A percentile compares a stretch with the other conserved stretches of the same genome.
Evolutionary conservation across 1,140 invertebrate species (phyloP).

Genomic region (Euglossa dilemma): DNA sequence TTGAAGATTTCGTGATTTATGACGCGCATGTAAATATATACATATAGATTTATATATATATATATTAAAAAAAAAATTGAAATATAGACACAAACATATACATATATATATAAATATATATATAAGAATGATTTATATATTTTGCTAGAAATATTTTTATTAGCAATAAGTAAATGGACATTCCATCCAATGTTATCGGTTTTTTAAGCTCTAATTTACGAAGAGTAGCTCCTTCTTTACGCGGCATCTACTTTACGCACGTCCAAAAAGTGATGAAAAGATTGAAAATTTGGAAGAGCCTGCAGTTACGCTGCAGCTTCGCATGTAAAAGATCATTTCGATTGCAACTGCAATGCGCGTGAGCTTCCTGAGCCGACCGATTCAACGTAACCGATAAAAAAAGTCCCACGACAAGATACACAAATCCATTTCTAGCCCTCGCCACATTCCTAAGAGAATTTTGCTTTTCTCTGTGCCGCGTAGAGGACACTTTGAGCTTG

Average conservation of each 20-base stretch:
- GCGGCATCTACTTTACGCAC: constrained; percentile 46
- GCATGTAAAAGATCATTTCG: not conserved
- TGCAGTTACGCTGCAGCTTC: not conserved
- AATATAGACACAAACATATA: not conserved
- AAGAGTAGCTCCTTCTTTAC: constrained; percentile 15
- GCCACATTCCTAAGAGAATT: constrained; percentile 1
- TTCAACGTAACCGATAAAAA: not conserved
- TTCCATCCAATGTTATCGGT: constrained; percentile 66
- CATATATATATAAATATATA: constrained; percentile 28
- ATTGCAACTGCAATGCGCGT: constrained; percentile 2
- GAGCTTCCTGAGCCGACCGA: constrained; percentile 5
- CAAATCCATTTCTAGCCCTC: constrained; percentile 30
- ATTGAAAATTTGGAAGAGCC: not conserved
- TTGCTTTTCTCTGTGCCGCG: not conserved
- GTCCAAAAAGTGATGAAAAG: not conserved
- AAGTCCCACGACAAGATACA: not conserved
- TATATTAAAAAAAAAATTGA: not conserved
- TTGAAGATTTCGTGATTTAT: constrained; percentile 12
- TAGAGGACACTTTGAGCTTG: not conserved
- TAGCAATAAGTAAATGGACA: constrained; percentile 74
- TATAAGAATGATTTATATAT: constrained; percentile 64
- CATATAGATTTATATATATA: constrained; percentile 26
- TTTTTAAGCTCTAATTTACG: constrained; percentile 23
- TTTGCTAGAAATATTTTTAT: constrained; percentile 71
- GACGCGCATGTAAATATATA: constrained; percentile 48